Evolutionary conservation across 2,888 invertebrate genomes (phyloP), one percentile per base, ranked within the genome.

Genomic region (Clitarchus hookeri): DNA sequence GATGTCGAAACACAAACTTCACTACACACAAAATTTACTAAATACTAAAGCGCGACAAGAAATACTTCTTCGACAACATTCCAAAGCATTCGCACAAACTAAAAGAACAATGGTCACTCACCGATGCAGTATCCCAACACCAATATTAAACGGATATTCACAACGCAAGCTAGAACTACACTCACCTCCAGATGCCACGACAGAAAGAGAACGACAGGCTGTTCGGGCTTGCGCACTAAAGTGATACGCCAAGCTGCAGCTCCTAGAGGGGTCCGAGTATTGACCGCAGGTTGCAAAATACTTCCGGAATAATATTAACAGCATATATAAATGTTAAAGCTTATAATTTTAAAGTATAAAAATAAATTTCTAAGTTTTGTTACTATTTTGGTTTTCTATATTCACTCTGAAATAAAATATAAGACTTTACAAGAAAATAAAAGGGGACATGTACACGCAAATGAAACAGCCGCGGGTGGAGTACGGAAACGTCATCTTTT

Each of bases 131-230:
- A n/a, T 36, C n/a, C 26, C n/a, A 83, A 86, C 36, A 82, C 44
- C 27, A 83, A 87, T 86, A 84, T 82, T 26, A 54, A 36, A 83
- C 82, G 83, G 86, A 87, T 87, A 84, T 27, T 82, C 19, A 44
- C 85, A 84, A 86, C 80, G 78, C 44, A 77, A 27, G 78, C 27
- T 79, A 86, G 87, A 88, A 86, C 87, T 87, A 87, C 89, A 90
- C 90, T 90, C 90, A 90, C 90, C 90, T 90, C 89, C 89, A 89
- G 89, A 89, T 90, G 90, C 90, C 90, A 90, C 90, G 89, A 89
- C 89, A 90, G 90, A 90, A 90, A 90, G 90, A 90, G 90, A 89
- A 89, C 89, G 90, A 90, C 89, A 88, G 87, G 87, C 86, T 86
- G 87, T 88, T 87, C 87, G 88, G 85, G 86, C 89, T 89, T 89